phyloP scores from a whole-genome alignment of 2,113 vertebrate species.

The Pionites leucogaster region DNA sequence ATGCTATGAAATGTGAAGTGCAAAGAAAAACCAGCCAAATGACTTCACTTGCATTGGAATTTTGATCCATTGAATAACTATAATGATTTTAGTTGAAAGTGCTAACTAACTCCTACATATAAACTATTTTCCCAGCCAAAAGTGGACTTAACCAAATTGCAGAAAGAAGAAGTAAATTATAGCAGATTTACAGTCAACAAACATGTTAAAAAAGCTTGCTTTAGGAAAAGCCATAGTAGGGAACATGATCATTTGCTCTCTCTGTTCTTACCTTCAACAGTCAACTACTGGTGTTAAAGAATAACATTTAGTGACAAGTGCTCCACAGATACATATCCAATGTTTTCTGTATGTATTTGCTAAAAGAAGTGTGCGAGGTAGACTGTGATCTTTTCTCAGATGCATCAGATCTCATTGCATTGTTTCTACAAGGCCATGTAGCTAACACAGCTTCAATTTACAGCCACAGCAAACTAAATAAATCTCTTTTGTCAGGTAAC shows the following conservation, averaged over 20 bases:
- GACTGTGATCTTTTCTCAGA: not conserved
- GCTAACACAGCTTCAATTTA: not conserved
- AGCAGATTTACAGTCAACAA: not conserved
- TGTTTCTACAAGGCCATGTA: not conserved
- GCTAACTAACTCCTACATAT: not conserved
- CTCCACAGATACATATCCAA: not conserved
- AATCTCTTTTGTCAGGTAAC: not conserved
- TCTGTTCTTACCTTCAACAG: not conserved
- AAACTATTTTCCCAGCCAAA: not conserved
- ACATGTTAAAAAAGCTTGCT: not conserved
- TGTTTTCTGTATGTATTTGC: not conserved
- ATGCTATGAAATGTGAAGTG: not conserved
- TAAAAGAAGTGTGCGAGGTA: not conserved
- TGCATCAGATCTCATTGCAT: not conserved
- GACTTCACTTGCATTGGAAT: not conserved
- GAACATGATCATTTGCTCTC: not conserved
- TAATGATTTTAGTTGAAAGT: not conserved
- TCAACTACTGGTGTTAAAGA: not conserved
- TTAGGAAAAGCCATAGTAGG: not conserved
- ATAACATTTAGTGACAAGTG: not conserved
- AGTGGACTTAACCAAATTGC: not conserved
- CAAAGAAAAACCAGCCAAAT: not conserved
- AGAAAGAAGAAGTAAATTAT: not conserved
- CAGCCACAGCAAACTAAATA: slow-evolving; percentile 9
- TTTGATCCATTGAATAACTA: not conserved